Conservation (phyloP, 2,888 invertebrate species). For the Thelaira solivaga region DNA sequence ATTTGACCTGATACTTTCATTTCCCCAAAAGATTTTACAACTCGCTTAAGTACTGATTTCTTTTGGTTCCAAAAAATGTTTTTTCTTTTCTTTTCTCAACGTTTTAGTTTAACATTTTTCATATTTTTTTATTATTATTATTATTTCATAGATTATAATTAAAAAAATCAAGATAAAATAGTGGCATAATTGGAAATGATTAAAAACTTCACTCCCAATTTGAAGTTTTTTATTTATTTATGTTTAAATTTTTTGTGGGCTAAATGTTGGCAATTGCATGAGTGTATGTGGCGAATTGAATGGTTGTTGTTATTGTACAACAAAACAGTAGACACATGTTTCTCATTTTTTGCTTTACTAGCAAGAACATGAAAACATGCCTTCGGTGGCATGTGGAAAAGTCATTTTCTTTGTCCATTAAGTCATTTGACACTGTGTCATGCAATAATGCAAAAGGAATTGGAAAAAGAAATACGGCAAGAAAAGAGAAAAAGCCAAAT, state of each 20-base stretch:
- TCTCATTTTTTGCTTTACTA: not conserved
- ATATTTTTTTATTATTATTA: not conserved
- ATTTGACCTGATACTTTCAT: no score
- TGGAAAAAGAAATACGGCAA: constrained; percentile 1
- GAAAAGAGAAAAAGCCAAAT: not conserved
- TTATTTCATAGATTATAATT: constrained; percentile 52
- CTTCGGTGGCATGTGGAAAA: constrained; percentile 62
- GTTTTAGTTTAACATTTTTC: no score
- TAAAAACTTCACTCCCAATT: constrained; percentile 63
- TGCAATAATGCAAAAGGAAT: constrained; percentile 44
- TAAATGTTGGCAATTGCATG: constrained; percentile 1
- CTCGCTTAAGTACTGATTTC: no score
- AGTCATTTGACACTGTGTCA: constrained; percentile 65
- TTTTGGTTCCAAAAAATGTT: no score
- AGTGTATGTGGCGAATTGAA: constrained; percentile 5
- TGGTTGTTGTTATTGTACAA: not conserved
- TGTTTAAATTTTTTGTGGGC: constrained; percentile 5
- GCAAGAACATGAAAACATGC: constrained; percentile 31
- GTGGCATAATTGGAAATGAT: constrained; percentile 64
- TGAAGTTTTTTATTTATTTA: constrained; percentile 26
- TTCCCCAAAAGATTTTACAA: no score
- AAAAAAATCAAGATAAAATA: constrained; percentile 63
- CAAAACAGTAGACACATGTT: constrained; percentile 18
- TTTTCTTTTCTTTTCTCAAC: no score
- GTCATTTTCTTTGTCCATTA: constrained; percentile 66